Percentiles rank a stretch among this genome's conserved stretches.
Conservation (phyloP, 2,888 invertebrate genomes). For the Ceriagrion tenellum region DNA sequence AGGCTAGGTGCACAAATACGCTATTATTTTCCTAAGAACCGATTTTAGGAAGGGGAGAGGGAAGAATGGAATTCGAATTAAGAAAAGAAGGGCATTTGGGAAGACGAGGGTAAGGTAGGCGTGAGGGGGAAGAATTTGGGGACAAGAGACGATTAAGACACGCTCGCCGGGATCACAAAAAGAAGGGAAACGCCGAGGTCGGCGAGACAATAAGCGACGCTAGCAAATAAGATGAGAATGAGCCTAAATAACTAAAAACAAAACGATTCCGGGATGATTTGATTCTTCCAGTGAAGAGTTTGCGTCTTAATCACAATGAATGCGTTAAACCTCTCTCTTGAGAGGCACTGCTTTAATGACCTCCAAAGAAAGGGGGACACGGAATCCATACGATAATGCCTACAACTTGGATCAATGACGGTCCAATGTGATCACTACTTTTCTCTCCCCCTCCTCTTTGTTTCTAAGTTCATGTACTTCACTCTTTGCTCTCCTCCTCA, state of each 20-base stretch:
- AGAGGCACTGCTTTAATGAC: not conserved
- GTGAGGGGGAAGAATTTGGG: not conserved
- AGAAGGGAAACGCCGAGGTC: not conserved
- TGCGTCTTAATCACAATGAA: not conserved
- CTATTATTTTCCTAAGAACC: no score
- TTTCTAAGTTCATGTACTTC: no score
- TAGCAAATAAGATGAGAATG: not conserved
- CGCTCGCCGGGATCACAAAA: not conserved
- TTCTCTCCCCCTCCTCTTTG: not conserved
- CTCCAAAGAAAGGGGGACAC: not conserved
- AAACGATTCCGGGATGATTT: not conserved
- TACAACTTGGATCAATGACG: not conserved
- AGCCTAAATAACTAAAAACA: not conserved
- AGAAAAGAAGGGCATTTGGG: no score
- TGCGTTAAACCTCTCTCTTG: not conserved
- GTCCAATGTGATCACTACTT: not conserved
- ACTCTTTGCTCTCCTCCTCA: not conserved
- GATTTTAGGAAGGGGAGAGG: no score
- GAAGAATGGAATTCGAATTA: no score
- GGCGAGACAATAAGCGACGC: not conserved
- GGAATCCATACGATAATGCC: not conserved
- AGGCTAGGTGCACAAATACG: no score
- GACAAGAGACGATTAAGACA: not conserved
- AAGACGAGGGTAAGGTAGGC: no score
- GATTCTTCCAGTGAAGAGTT: not conserved